Percentiles rank a stretch among this genome's conserved stretches.
Evolutionary conservation across 2,888 invertebrate species (phyloP).

Genomic region (Pseudeuparius sepicola): DNA sequence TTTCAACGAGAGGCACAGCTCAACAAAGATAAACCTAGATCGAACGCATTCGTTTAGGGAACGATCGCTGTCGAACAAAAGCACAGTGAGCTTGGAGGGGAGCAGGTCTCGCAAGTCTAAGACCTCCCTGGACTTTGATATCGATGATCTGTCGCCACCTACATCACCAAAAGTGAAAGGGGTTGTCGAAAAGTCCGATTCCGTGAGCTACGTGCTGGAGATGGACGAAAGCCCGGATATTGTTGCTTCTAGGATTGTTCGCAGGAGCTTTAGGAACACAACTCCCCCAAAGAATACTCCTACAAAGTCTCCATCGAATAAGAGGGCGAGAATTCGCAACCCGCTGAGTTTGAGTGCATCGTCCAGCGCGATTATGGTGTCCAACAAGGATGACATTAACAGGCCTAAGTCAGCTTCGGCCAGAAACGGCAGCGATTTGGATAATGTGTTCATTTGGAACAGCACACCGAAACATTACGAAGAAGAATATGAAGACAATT

Average conservation of each 20-base stretch:
- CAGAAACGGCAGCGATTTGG: slow-evolving; percentile 24
- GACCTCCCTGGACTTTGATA: slow-evolving; percentile 30
- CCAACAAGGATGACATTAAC: slow-evolving; percentile 27
- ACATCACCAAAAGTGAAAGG: slow-evolving; percentile 69
- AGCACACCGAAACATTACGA: slow-evolving; percentile 17
- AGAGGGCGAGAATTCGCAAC: slow-evolving; percentile 39
- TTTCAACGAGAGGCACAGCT: slow-evolving; percentile 31
- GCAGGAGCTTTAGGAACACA: slow-evolving; percentile 53
- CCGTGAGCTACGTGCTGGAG: slow-evolving; percentile 78
- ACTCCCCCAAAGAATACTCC: slow-evolving; percentile 39
- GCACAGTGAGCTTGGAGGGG: slow-evolving; percentile 21
- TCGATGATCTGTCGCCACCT: slow-evolving; percentile 46
- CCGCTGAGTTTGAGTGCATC: slow-evolving; percentile 43
- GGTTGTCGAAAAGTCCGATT: slow-evolving; percentile 76
- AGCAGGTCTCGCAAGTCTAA: slow-evolving; percentile 27
- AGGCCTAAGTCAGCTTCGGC: slow-evolving; percentile 21
- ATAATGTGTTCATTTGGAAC: slow-evolving; percentile 23
- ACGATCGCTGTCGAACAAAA: slow-evolving; percentile 26
- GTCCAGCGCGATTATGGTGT: slow-evolving; percentile 40
- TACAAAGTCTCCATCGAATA: slow-evolving; percentile 35
- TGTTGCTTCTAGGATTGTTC: slow-evolving; percentile 58
- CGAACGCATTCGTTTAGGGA: slow-evolving; percentile 34
- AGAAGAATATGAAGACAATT: neutral
- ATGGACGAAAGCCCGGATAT: slow-evolving; percentile 64
- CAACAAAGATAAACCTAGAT: slow-evolving; percentile 26